Conservation (phyloP, 2,888 invertebrate species). For the Dendrolimus pini region DNA sequence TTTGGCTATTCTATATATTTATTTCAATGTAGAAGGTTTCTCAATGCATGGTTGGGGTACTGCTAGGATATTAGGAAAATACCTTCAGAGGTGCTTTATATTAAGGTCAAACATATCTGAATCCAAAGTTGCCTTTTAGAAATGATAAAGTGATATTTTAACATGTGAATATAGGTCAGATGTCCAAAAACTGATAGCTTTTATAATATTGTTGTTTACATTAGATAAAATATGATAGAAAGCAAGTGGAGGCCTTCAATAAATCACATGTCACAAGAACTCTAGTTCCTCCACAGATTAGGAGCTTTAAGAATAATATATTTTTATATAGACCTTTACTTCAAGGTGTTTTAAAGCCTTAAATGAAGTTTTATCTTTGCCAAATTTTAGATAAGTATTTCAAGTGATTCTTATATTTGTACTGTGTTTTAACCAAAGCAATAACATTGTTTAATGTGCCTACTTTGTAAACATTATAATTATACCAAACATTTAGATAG, state of each 20-base stretch:
- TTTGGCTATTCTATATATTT: too few relatives aligned
- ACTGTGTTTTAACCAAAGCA: constrained; percentile 74
- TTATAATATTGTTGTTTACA: constrained; percentile 46
- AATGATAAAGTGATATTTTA: constrained; percentile 67
- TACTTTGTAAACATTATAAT: constrained; percentile 48
- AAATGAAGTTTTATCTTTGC: constrained; percentile 55
- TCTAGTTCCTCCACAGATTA: constrained; percentile 51
- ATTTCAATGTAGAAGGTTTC: constrained; percentile 23
- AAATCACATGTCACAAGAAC: constrained; percentile 37
- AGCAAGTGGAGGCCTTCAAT: constrained; percentile 45
- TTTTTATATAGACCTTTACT: constrained; percentile 53
- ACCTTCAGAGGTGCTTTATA: constrained; percentile 71
- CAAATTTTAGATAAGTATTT: constrained; percentile 68
- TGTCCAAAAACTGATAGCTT: constrained; percentile 59
- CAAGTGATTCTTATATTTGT: constrained; percentile 56
- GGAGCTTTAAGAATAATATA: constrained; percentile 56
- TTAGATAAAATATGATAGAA: constrained; percentile 43
- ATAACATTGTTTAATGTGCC: constrained; percentile 66
- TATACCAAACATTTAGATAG: constrained; percentile 62
- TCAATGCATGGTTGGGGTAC: constrained; percentile 60
- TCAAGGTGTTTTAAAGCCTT: constrained; percentile 43
- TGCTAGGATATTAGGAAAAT: constrained; percentile 53
- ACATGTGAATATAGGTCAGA: constrained; percentile 58
- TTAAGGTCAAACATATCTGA: constrained; percentile 68
- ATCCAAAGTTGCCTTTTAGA: constrained; percentile 75